Base-by-base conservation (phyloP, 2,797 vertebrate species). In the Nyctibius grandis region DNA sequence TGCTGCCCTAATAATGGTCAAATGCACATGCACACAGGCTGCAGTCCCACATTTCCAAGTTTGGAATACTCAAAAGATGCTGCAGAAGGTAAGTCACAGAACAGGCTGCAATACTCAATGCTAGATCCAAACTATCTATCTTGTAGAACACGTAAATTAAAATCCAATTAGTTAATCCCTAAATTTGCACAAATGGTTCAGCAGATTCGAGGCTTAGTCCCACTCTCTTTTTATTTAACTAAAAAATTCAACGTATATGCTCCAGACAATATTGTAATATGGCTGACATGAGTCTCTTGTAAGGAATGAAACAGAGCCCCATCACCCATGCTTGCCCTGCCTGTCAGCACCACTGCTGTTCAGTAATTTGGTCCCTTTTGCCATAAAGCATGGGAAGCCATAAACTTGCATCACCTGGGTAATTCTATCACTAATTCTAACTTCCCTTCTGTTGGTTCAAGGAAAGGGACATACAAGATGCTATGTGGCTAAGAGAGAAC, bases 1-100 rank as follows among this genome's bases (percentile, higher is more conserved):
- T 56, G 50, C 56, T 89, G 36, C 48, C 50, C 6, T 2, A 48
- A 28, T 34, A 48, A 61, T 3, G 8, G 18, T 57, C 44, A 63
- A 63, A 64, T 14, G 12, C 20, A 60, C 0, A 0, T 20, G 7
- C 26, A 14, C 25, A 4, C 3, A 28, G 42, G 42, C 44, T 51
- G 33, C 51, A 59, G 51, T 50, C 68, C 25, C 68, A 25, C 23
- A 20, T 38, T 74, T 80, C 29, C 68, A 80, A 59, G 38, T 33
- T 36, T 29, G 23, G 18, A 72, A 73, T 19, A n/a, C 14, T 57
- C 33, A 64, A 31, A 40, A 77, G 53, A 33, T 29, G 17, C 63
- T 77, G 38, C n/a, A 77, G 15, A 60, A 33, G 12, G 19, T 44
- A 74, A 51, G 12, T 29, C 19, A 54, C 29, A 70, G 34, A 54